A percentile compares a stretch with the other conserved stretches of the same genome.
phyloP scores from a whole-genome alignment of 2,113 vertebrate genomes.

The Catharus minimus region DNA sequence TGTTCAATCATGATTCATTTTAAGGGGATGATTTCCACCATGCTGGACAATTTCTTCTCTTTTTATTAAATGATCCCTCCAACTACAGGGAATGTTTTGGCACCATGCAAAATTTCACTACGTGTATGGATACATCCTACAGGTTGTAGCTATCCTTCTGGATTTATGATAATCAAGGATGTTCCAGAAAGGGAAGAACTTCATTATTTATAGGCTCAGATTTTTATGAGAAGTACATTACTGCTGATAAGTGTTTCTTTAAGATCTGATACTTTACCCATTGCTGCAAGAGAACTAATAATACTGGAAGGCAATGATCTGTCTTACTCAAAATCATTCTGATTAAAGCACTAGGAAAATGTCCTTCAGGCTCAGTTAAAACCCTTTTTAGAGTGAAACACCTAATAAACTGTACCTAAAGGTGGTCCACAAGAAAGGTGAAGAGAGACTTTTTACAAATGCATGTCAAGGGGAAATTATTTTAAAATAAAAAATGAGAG shows the following conservation, averaged over 20 bases:
- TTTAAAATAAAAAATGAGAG: background rate
- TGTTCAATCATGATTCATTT: background rate
- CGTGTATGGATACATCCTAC: background rate
- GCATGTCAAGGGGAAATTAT: background rate
- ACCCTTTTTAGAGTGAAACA: background rate
- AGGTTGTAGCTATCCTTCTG: background rate
- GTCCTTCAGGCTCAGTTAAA: background rate
- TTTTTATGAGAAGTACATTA: slow-evolving; percentile 5
- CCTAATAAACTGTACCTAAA: background rate
- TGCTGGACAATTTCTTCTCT: background rate
- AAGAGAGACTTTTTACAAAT: background rate
- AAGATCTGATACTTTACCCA: background rate
- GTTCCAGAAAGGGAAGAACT: slow-evolving; percentile 10
- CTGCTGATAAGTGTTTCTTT: background rate
- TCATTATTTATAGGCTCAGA: background rate
- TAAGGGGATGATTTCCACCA: slow-evolving; percentile 26
- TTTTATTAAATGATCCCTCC: background rate
- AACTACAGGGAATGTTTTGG: background rate
- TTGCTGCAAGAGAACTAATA: background rate
- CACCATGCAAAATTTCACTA: background rate
- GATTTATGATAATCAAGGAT: background rate
- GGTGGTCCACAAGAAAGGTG: background rate
- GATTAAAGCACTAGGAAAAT: background rate
- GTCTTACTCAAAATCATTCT: background rate
- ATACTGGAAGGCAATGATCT: background rate